phyloP scores from a whole-genome alignment of 2,797 vertebrate genomes.

The Taeniopygia guttata region DNA sequence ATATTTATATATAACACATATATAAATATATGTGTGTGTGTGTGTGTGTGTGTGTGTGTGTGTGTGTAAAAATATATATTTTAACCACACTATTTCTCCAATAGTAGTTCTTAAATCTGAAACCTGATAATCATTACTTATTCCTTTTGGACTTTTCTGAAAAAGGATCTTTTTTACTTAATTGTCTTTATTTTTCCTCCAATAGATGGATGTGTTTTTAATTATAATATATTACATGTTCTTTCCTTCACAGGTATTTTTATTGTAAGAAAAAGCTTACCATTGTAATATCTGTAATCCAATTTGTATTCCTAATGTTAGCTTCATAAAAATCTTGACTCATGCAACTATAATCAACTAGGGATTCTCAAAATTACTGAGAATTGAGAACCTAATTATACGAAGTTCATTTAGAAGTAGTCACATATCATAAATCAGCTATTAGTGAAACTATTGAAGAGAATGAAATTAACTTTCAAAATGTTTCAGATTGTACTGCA shows the following conservation, averaged over 20 bases:
- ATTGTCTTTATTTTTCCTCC: background rate
- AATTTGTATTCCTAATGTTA: constrained; percentile 51
- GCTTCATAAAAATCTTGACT: constrained; percentile 43
- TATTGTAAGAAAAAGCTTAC: constrained; percentile 23
- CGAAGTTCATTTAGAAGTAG: constrained; percentile 48
- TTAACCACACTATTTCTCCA: background rate
- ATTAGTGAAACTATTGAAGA: constrained; percentile 9
- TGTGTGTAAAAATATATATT: background rate
- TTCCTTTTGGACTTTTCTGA: background rate
- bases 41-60: too few species aligned
- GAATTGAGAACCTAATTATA: constrained; percentile 61
- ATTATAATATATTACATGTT: background rate
- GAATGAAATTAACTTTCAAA: constrained; percentile 44
- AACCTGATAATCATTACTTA: background rate
- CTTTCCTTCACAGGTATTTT: constrained; percentile 1
- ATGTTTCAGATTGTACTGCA: background rate
- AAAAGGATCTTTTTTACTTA: background rate
- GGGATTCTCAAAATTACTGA: constrained; percentile 50
- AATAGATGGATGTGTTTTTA: background rate
- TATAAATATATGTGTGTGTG: too few species aligned
- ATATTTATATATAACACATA: too few species aligned
- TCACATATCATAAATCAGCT: constrained; percentile 54
- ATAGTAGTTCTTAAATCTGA: background rate
- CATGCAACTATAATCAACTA: constrained; percentile 32
- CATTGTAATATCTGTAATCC: constrained; percentile 25